phyloP scores from a whole-genome alignment of 2,888 invertebrate species.

The Drosophila siamana region DNA sequence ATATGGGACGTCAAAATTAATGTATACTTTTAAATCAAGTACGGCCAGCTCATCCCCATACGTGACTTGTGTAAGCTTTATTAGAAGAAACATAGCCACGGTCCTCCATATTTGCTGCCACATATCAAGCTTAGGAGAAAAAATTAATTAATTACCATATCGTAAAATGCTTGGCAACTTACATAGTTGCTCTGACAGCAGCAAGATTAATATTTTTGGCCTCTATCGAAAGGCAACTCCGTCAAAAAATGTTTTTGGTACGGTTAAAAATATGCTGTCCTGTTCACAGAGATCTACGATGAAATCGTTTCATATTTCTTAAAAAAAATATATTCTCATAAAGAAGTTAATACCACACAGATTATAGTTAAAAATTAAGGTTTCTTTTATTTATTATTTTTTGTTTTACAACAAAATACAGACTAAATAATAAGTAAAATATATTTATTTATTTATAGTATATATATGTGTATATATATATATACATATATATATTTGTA shows the following conservation, averaged over 20 bases:
- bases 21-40: constrained; percentile 7
- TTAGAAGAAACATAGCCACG: neutral
- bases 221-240: neutral
- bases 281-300: too few relatives aligned
- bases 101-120: constrained; percentile 11
- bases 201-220: neutral
- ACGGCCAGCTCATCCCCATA: neutral
- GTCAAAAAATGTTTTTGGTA: neutral
- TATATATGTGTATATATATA: constrained; percentile 62
- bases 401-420: constrained; percentile 82
- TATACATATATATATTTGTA: constrained; percentile 64
- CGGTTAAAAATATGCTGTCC: neutral
- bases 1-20: neutral
- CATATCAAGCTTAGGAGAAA: neutral
- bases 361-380: constrained; percentile 71
- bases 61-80: neutral
- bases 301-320: too few relatives aligned
- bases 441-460: constrained; percentile 74
- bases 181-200: neutral
- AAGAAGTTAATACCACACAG: too few relatives aligned
- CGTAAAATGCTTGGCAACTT: neutral
- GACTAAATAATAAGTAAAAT: constrained; percentile 81
- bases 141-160: constrained; percentile 3
- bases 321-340: too few relatives aligned
- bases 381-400: constrained; percentile 68